These are phyloP conservation scores for Doryteuthis pealeii DNA, from an alignment of 1,140 invertebrate species.

Conservation along the genomic window DNA sequence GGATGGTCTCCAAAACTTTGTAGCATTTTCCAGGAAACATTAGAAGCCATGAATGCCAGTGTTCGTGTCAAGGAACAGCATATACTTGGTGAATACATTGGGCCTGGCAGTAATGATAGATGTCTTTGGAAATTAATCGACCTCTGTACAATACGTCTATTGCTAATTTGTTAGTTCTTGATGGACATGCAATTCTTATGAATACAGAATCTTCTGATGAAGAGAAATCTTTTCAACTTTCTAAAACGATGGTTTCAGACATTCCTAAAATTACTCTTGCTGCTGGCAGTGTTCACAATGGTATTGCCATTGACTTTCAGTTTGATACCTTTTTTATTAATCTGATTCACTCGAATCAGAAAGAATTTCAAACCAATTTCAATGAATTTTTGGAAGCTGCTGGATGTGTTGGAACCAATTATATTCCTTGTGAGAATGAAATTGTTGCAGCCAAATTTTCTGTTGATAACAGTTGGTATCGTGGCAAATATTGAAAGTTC, in stretches of 20 bases:
- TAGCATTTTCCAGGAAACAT: background rate
- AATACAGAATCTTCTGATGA: too few species aligned
- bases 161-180: too few species aligned
- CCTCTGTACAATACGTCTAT: too few species aligned
- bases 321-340: constrained; percentile 2
- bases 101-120: too few species aligned
- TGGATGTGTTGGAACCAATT: background rate
- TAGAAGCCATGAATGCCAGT: too few species aligned
- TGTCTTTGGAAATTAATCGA: too few species aligned
- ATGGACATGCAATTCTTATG: too few species aligned
- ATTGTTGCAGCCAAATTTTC: constrained; percentile 18
- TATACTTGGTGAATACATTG: too few species aligned
- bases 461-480: constrained; percentile 20
- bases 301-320: background rate
- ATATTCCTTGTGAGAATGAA: constrained; percentile 12
- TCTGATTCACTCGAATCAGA: background rate
- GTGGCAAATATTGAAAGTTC: constrained; percentile 12
- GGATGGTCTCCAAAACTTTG: background rate
- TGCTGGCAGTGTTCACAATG: background rate
- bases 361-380: background rate
- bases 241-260: background rate
- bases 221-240: background rate
- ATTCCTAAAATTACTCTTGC: background rate
- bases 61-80: too few species aligned
- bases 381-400: background rate